Base-by-base conservation (phyloP, 2,888 invertebrate genomes). In the Erebia ligea region DNA sequence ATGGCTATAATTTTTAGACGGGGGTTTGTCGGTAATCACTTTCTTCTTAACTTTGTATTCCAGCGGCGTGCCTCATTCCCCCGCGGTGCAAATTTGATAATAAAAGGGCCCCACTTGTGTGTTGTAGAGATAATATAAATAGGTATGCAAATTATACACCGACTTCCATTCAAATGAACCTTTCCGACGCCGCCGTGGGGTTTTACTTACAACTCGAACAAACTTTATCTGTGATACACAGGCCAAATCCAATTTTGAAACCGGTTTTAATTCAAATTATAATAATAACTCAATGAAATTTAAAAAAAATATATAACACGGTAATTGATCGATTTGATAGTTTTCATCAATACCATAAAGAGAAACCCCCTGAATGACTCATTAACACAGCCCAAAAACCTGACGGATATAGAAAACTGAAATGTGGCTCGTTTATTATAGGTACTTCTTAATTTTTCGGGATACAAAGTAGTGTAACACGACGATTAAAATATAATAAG, bases 91-190 rank as follows among this genome's bases (percentile, higher is more conserved):
- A 92, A 88, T 92, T 92, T 89, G 91, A 91, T 92, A 92, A 93
- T 92, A 90, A 92, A 91, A 90, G 90, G 91, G 86, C 84, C 87
- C 88, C 88, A 89, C 90, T 91, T 91, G 92, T 92, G 92, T 90
- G 88, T 85, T 89, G 90, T 92, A 90, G 85, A 92, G 92, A 92
- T 93, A 92, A 92, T 93, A 92, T 91, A 92, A 93, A 93, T 92
- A 93, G 88, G 90, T 91, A 93, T 92, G 92, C 92, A 92, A 93
- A 92, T 93, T 89, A 87, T 86, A 88, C 86, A 86, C 88, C 84
- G 87, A 91, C 87, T 91, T 90, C 85, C 86, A 90, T 90, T 90
- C 88, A 91, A 91, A 92, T 91, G 89, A 91, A 90, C 89, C 89
- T 89, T 88, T 89, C 89, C 84, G 86, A 85, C 86, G 89, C 88